Percentiles rank a stretch among this genome's conserved stretches.
Evolutionary conservation across 1,140 invertebrate species (phyloP).

Genomic region (Drosophila triauraria): DNA sequence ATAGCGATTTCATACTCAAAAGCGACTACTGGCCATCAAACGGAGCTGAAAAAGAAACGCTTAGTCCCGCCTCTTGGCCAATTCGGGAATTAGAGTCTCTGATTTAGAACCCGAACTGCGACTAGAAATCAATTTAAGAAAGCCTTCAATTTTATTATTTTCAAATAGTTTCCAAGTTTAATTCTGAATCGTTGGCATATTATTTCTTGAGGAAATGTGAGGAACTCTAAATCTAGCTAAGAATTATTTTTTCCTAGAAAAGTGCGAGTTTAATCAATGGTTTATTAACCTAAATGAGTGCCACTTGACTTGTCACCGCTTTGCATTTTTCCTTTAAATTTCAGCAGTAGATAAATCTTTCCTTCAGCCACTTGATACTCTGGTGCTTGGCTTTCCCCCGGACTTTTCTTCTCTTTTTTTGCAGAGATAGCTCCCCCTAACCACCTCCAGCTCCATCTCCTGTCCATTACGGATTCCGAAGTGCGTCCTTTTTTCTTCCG

Average conservation of each 20-base stretch:
- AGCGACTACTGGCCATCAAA: slow-evolving; percentile 59
- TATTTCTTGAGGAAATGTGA: too few relatives aligned
- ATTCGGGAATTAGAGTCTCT: too few relatives aligned
- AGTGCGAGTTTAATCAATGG: too few relatives aligned
- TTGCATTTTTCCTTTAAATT: not conserved
- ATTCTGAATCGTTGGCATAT: too few relatives aligned
- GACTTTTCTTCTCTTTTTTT: not conserved
- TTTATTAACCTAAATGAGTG: not conserved
- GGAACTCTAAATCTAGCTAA: too few relatives aligned
- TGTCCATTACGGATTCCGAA: slow-evolving; percentile 3
- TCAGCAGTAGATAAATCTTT: not conserved
- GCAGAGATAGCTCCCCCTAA: not conserved
- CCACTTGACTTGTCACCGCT: not conserved
- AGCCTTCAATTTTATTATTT: too few relatives aligned
- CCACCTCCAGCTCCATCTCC: not conserved
- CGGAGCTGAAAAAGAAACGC: slow-evolving; percentile 77
- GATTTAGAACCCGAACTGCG: not conserved
- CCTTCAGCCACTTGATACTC: not conserved
- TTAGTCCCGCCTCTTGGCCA: slow-evolving; percentile 40
- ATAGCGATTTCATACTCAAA: slow-evolving; percentile 59
- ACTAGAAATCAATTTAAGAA: too few relatives aligned
- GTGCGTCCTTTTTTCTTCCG: slow-evolving; percentile 16
- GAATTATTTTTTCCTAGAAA: too few relatives aligned
- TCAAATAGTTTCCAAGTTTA: not conserved
- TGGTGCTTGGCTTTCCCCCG: not conserved